A percentile compares a stretch with the other conserved stretches of the same genome.
Conservation (phyloP, 2,113 vertebrate species). For the Terrapene triunguis region DNA sequence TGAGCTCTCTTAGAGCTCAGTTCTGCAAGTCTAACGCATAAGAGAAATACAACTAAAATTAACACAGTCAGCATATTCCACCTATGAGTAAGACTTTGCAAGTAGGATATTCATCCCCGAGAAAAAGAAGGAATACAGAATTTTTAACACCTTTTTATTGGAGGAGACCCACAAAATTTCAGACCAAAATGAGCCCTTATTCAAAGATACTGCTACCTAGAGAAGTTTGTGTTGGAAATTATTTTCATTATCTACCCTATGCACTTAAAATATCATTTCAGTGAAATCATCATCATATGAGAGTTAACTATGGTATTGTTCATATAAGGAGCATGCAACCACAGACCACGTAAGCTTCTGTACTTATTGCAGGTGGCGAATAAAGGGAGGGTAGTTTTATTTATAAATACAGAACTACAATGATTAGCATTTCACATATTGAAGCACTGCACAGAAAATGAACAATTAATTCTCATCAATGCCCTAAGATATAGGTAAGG, state of each 20-base stretch:
- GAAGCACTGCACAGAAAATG: background rate
- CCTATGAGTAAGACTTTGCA: background rate
- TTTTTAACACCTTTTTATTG: accelerated
- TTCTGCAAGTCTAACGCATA: background rate
- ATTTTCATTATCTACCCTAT: background rate
- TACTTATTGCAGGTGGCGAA: accelerated
- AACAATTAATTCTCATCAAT: background rate
- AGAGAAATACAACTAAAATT: background rate
- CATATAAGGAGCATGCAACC: background rate
- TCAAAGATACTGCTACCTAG: background rate
- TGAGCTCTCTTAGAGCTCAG: background rate
- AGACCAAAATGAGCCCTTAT: background rate
- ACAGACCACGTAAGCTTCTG: background rate
- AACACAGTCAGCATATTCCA: accelerated
- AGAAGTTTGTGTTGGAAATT: background rate
- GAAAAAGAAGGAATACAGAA: background rate
- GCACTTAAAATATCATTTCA: background rate
- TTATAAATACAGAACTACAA: background rate
- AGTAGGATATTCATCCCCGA: accelerated
- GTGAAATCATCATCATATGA: background rate
- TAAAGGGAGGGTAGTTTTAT: background rate
- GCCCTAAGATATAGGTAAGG: background rate
- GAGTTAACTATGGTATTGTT: background rate
- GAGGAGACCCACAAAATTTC: background rate
- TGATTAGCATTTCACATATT: background rate